Evolutionary conservation across 2,113 vertebrate genomes (phyloP), one percentile per base, ranked within the genome.

Genomic region (Chaenogobius annularis): DNA sequence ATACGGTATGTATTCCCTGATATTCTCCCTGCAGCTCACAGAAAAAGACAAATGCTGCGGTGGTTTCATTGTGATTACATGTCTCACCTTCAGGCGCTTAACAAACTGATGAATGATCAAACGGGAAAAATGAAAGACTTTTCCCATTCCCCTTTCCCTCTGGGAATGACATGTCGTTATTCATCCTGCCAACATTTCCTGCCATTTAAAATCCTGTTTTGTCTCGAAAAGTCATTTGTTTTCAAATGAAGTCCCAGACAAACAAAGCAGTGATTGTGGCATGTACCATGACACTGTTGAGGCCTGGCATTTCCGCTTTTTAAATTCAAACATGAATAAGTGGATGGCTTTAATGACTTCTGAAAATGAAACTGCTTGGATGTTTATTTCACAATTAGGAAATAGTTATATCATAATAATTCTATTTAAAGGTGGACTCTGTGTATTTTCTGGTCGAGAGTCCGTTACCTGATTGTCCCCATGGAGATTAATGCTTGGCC

Each of bases 1-100:
- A 26, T 75, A 31, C 26, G 26, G 1, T 31, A 0, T 52, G n/a
- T 10, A 10, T 52, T 55, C 47, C 26, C 35, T 19, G 37, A 44
- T 68, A 74, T 80, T 74, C 26, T 44, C 63, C 4, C 0, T 62
- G 10, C 66, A 47, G 64, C 22, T 1, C 10, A 66, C n/a, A 19
- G 31, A 64, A 73, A 67, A 72, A 77, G 83, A 83, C 68, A n/a
- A 77, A 82, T 81, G 69, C 52, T 20, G 55, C 68, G 8, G 40
- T 72, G 74, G 0, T 78, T 87, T 83, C 61, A 69, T 79, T 85
- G 85, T 84, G 83, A 85, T 84, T 75, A 78, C 75, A 68, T 74
- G 65, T 44, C 64, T 85, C 79, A 83, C 81, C 86, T 85, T 72
- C 70, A 79, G 82, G 86, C 77, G 50, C 74, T 80, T 15, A 12